A percentile compares a stretch with the other conserved stretches of the same genome.
These are phyloP conservation scores for Eclectus roratus DNA, from an alignment of 2,113 vertebrate genomes.

Conservation along the genomic window DNA sequence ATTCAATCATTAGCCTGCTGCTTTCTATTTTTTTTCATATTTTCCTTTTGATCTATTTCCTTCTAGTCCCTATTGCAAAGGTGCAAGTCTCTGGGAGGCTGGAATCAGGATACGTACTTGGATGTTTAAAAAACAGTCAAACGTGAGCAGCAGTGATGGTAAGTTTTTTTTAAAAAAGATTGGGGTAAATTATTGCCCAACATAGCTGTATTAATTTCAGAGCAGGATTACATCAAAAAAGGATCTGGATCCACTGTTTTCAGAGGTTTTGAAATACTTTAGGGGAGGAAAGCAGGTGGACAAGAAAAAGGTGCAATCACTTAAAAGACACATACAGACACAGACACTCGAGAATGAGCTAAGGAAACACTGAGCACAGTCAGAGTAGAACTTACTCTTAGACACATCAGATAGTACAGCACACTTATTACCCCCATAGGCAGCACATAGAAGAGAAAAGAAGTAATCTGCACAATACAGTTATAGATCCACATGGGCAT, in stretches of 20 bases:
- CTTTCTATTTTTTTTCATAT: background rate
- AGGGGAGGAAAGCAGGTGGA: accelerated
- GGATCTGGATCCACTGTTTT: background rate
- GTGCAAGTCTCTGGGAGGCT: background rate
- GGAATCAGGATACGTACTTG: background rate
- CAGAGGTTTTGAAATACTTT: background rate
- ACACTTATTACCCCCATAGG: conserved; percentile 90
- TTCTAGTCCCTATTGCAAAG: background rate
- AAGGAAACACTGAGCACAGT: background rate
- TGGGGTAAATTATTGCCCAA: background rate
- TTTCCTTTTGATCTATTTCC: background rate
- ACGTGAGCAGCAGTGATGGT: background rate
- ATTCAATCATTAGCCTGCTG: background rate
- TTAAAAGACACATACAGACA: background rate
- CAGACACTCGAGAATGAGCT: background rate
- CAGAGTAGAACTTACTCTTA: conserved; percentile 74
- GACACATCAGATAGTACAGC: conserved; percentile 90
- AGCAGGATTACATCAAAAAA: background rate
- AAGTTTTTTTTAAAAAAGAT: background rate
- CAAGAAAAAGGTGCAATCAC: background rate
- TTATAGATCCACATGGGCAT: conserved; percentile 91
- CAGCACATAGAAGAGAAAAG: conserved; percentile 88
- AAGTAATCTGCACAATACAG: conserved; percentile 88
- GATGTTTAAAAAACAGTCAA: background rate
- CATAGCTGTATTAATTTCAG: background rate